Base-by-base conservation (phyloP, 92 coral and sea anemone genomes). In the Porites rus region DNA sequence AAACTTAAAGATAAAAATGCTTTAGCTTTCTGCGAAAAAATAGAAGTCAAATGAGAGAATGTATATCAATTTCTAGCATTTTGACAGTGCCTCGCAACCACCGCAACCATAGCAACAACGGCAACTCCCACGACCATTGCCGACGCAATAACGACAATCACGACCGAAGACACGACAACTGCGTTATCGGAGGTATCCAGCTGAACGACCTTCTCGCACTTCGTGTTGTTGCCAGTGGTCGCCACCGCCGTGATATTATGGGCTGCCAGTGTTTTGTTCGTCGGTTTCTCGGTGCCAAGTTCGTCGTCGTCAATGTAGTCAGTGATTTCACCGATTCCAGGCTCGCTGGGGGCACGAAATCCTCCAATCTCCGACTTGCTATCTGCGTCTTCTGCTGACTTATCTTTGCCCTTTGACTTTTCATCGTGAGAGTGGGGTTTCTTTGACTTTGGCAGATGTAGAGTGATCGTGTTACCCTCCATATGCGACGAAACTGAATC, bases 91-190 rank as follows among this genome's bases (percentile, higher is more conserved):
- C 99, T 93, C 56, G 99, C 99, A 64, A 97, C 99, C 62, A 97
- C 99, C 2, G 99, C 99, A 71, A 97, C 98, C 99, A 97, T 97
- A 76, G 99, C 99, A 88, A 97, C 99, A 20, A 97, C 95, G 43
- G 99, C 99, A 20, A 97, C 99, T 16, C 99, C 99, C 46, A 97
- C 99, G 22, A 97, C 99, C 99, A 97, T 97, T 83, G 99, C 99
- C 91, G 99, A 97, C 63, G 99, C 99, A 20, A 97, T 97, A 59
- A 97, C 99, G 83, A 97, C 99, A 87, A 97, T 97, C 22, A 97
- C 99, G 13, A 97, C 99, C 88, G 99, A 97, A 31, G 99, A 97
- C 76, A 97, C 99, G 75, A 97, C 99, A 82, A 97, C 99, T 54
- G 99, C 99, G 76, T 97, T 97, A 82, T 97, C 99, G 84, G 99